phyloP scores from a whole-genome alignment of 2,797 vertebrate genomes.

The Cetoscarus ocellatus region DNA sequence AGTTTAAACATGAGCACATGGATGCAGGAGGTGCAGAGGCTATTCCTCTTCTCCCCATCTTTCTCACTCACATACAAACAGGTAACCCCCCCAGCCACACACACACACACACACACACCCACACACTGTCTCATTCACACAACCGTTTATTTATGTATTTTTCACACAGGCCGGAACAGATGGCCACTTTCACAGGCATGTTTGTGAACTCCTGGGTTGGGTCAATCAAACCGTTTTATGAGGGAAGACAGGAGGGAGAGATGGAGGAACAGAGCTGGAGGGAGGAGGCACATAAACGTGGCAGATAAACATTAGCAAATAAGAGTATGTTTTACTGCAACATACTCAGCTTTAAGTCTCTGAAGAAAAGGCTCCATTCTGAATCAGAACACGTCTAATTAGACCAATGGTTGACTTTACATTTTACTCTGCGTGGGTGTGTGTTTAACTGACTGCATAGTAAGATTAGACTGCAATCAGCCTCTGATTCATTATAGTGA shows the following conservation, averaged over 20 bases:
- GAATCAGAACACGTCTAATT: constrained; percentile 2
- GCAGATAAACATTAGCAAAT: constrained; percentile 23
- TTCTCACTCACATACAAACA: constrained; percentile 27
- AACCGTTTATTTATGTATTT: constrained; percentile 39
- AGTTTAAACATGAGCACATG: constrained; percentile 64
- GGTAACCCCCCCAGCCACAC: too few relatives aligned
- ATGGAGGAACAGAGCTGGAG: neutral
- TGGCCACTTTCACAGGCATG: constrained; percentile 67
- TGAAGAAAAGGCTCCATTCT: constrained; percentile 15
- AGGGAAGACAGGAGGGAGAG: constrained; percentile 20
- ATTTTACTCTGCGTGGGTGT: neutral
- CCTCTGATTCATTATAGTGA: neutral
- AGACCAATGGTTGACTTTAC: neutral
- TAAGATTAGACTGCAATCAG: neutral
- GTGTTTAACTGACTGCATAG: constrained; percentile 2
- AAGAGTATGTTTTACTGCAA: neutral
- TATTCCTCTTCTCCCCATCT: constrained; percentile 7
- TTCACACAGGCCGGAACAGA: constrained; percentile 60
- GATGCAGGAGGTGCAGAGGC: constrained; percentile 47
- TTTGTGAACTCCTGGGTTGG: constrained; percentile 60
- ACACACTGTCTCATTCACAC: constrained; percentile 3
- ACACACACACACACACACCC: constrained; percentile 4
- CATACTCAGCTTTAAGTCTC: neutral
- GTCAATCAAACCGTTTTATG: constrained; percentile 65
- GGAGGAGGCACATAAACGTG: constrained; percentile 24